A percentile compares a stretch with the other conserved stretches of the same genome.
These are phyloP conservation scores for Coptodon bakossiorum DNA, from an alignment of 2,113 vertebrate genomes.

Conservation along the genomic window DNA sequence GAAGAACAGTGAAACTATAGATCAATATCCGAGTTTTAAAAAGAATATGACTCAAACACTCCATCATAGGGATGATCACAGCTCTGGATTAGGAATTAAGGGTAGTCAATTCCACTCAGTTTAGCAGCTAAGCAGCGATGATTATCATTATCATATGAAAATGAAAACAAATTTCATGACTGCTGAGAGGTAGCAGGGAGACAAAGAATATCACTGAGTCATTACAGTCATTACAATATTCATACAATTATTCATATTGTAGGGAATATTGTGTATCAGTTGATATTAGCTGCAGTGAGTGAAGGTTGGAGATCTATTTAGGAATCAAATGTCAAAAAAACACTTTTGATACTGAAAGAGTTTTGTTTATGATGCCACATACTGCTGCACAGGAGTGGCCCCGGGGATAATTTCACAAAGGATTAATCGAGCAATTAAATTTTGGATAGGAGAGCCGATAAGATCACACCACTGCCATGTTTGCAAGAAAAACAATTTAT, in stretches of 20 bases:
- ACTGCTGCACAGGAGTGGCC: background rate
- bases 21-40: background rate
- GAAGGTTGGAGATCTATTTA: background rate
- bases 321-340: background rate
- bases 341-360: background rate
- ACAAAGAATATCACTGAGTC: background rate
- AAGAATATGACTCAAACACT: background rate
- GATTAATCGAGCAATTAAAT: background rate
- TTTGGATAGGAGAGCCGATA: background rate
- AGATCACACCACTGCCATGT: background rate
- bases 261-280: background rate
- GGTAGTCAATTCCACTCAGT: background rate
- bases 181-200: background rate
- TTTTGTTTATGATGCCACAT: background rate
- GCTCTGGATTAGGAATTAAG: background rate
- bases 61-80: background rate
- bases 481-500: background rate
- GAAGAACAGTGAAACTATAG: background rate
- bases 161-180: slow-evolving; percentile 1
- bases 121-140: background rate
- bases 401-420: background rate
- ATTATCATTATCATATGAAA: slow-evolving; percentile 12
- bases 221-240: background rate
- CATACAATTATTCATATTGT: background rate
- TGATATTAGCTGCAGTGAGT: background rate